Evolutionary conservation across 2,888 invertebrate species (phyloP).

Genomic region (Lasioglossum leucozonium): DNA sequence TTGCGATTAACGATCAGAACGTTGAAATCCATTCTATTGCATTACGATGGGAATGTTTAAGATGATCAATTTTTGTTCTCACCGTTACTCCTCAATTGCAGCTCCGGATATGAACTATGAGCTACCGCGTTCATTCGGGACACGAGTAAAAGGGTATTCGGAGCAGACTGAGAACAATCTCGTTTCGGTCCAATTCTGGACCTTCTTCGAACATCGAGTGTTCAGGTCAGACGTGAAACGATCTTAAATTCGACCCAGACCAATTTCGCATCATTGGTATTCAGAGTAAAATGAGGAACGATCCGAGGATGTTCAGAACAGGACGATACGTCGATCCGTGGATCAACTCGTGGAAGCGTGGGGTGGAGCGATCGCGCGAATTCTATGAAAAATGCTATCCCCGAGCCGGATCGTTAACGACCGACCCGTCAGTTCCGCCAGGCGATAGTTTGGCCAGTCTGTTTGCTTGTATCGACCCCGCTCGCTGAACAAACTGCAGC

Average conservation of each 20-base stretch:
- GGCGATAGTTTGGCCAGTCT: not conserved
- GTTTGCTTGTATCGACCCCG: not conserved
- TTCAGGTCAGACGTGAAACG: not conserved
- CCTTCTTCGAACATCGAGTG: no score
- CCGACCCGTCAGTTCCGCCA: not conserved
- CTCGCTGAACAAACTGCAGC: not conserved
- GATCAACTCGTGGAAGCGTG: not conserved
- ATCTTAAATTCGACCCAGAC: not conserved
- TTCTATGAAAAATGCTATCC: not conserved
- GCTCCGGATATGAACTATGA: not conserved
- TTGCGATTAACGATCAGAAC: no score
- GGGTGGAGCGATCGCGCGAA: not conserved
- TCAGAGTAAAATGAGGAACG: not conserved
- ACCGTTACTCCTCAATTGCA: no score
- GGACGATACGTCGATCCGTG: not conserved
- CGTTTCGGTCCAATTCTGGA: no score
- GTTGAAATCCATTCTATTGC: no score
- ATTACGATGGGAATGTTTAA: no score
- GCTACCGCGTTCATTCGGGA: not conserved
- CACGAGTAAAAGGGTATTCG: not conserved
- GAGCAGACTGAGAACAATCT: no score
- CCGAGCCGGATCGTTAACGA: not conserved
- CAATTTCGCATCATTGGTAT: not conserved
- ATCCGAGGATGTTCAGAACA: not conserved
- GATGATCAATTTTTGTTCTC: no score